Base-by-base conservation (phyloP, 2,888 invertebrate species). In the Conchocele bisecta region DNA sequence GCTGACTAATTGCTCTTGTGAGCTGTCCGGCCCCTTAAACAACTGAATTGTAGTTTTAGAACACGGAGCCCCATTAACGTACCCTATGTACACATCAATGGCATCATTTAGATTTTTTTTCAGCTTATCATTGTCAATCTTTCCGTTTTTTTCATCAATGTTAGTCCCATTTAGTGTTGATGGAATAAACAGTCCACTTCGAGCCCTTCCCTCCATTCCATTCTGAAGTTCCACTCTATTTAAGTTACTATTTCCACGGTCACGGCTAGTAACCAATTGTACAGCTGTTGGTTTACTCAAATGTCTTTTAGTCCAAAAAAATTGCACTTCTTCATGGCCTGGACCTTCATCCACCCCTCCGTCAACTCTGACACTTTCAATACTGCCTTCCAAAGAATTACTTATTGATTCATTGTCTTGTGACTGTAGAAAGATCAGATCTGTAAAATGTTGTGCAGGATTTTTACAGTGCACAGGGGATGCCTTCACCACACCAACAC, bases 241-340 rank as follows among this genome's bases (percentile, higher is more conserved):
- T 35, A 58, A 46, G 46, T 44, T 58, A 24, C 58, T 58, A 46
- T 58, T 58, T 46, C 58, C 58, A 20, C 58, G 44, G 58, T 58
- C 58, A 44, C 58, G 58, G 46, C 44, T 58, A 44, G 58, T 58
- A 44, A 58, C 24, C 46, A 58, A 58, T 46, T 44, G 58, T 46
- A 58, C 15, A 15, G 33, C 22, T 44, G 58, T 58, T 44, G 46
- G 58, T 58, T 58, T 58, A 33, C 33, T 35, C 33, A 58, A 35
- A 58, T 58, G 58, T 58, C 46, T 58, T 44, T 58, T 58, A 33
- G 58, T 58, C 58, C 58, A 58, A 35, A 58, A 58, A 31, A 58
- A 35, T 35, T 58, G 58, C 46, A 44, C 58, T 58, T 58, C 58
- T 46, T 58, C 58, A n/a, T 58, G 58, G 33, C 58, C 46, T 7